A percentile compares a stretch with the other conserved stretches of the same genome.
These are phyloP conservation scores for Catagonus wagneri DNA, from an alignment of 2,113 vertebrate species.

Conservation along the genomic window DNA sequence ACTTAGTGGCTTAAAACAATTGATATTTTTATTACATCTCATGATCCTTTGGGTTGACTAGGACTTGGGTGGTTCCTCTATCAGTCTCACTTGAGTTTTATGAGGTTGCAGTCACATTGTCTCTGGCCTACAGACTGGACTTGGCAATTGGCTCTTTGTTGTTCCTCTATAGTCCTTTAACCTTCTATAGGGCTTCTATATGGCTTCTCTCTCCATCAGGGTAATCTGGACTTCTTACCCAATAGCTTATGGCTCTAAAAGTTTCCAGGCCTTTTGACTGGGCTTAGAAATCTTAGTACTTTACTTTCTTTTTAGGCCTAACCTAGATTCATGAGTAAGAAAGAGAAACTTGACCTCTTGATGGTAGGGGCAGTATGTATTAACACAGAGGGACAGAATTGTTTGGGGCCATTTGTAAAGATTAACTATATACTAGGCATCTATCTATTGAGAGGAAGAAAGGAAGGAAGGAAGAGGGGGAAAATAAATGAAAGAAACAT, in stretches of 20 bases:
- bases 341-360: not conserved
- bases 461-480: not conserved
- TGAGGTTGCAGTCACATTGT: not conserved
- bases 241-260: not conserved
- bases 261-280: not conserved
- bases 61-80: not conserved
- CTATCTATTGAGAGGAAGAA: not conserved
- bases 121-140: not conserved
- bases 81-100: not conserved
- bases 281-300: conserved; percentile 1
- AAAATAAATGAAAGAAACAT: not conserved
- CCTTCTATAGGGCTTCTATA: not conserved
- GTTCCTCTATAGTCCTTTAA: not conserved
- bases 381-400: not conserved
- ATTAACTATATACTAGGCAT: not conserved
- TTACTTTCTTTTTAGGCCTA: not conserved
- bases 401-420: not conserved
- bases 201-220: not conserved
- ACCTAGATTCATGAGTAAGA: not conserved
- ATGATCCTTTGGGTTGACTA: not conserved
- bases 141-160: not conserved
- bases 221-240: not conserved
- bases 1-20: not conserved
- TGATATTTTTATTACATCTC: not conserved
- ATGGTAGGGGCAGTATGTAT: not conserved